Evolutionary conservation across 2,888 invertebrate species (phyloP).

Genomic region (Macroteleia sp.): DNA sequence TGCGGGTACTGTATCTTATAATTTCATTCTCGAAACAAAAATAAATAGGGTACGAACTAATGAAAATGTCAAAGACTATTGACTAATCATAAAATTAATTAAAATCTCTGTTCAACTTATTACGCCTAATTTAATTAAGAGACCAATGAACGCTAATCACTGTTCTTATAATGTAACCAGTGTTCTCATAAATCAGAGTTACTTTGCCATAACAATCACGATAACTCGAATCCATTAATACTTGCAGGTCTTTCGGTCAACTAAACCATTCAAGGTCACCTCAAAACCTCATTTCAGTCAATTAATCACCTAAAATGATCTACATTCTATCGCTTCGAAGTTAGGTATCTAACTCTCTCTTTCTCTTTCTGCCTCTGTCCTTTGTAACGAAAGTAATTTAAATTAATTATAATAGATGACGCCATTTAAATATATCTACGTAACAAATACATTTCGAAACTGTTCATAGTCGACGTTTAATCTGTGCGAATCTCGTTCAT

Average conservation of each 20-base stretch:
- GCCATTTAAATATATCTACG: not conserved
- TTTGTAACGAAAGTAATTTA: too few species aligned
- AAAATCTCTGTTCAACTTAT: not conserved
- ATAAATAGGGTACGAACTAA: too few species aligned
- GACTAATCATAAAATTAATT: too few species aligned
- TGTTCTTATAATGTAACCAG: too few species aligned
- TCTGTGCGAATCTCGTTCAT: not conserved
- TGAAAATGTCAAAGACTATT: too few species aligned
- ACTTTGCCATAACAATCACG: not conserved
- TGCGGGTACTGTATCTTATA: too few species aligned
- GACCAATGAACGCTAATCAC: too few species aligned
- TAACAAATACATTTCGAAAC: slow-evolving; percentile 9
- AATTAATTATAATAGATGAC: slow-evolving; percentile 33
- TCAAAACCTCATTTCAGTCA: slow-evolving; percentile 9
- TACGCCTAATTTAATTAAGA: not conserved
- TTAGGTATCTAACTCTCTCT: slow-evolving; percentile 1
- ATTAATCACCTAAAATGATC: slow-evolving; percentile 36
- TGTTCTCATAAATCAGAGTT: not conserved
- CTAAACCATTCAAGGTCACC: slow-evolving; percentile 28
- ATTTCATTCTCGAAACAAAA: too few species aligned
- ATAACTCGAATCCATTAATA: slow-evolving; percentile 3
- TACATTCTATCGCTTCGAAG: slow-evolving; percentile 3
- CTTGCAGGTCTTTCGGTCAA: not conserved
- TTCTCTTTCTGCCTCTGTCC: slow-evolving; percentile 10
- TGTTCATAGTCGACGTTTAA: not conserved